Evolutionary conservation across 2,113 vertebrate genomes (phyloP).

Genomic region (Rostratula benghalensis): DNA sequence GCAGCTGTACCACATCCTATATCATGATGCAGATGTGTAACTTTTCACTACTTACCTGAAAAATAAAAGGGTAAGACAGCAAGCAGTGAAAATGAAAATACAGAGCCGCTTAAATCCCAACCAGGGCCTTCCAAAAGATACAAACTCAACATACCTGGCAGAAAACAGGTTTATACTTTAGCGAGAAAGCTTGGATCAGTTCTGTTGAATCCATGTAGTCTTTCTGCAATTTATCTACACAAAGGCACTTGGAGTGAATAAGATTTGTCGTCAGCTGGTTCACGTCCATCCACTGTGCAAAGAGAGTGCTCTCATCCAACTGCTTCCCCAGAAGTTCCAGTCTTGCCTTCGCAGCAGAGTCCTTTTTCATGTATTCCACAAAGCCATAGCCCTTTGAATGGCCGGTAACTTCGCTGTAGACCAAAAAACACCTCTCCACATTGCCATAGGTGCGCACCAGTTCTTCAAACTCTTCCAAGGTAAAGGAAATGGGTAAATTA

Average conservation of each 20-base stretch:
- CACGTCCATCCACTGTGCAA: conserved; percentile 98
- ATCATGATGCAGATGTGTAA: not conserved
- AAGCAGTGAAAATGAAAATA: not conserved
- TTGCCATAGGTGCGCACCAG: conserved; percentile 91
- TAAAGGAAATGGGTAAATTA: conserved; percentile 87
- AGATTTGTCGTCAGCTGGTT: conserved; percentile 90
- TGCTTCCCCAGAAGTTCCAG: conserved; percentile 90
- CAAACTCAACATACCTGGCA: conserved; percentile 84
- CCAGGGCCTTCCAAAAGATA: not conserved
- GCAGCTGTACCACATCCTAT: too few relatives aligned
- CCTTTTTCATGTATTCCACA: conserved; percentile 99
- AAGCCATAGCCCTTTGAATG: conserved; percentile 97
- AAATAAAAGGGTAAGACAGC: not conserved
- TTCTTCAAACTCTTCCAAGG: conserved; percentile 88
- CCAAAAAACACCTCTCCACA: conserved; percentile 94
- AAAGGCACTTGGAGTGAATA: conserved; percentile 97
- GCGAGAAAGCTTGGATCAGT: conserved; percentile 86
- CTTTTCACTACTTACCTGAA: not conserved
- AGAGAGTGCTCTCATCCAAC: conserved; percentile 83
- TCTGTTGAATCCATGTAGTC: conserved; percentile 86
- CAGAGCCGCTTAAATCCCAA: not conserved
- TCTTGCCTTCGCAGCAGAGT: conserved; percentile 92
- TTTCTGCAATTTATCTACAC: conserved; percentile 86
- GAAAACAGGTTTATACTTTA: conserved; percentile 90
- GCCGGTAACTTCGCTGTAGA: conserved; percentile 90